phyloP scores from a whole-genome alignment of 1,140 invertebrate species.

The Hyposmocoma kahamanoa region DNA sequence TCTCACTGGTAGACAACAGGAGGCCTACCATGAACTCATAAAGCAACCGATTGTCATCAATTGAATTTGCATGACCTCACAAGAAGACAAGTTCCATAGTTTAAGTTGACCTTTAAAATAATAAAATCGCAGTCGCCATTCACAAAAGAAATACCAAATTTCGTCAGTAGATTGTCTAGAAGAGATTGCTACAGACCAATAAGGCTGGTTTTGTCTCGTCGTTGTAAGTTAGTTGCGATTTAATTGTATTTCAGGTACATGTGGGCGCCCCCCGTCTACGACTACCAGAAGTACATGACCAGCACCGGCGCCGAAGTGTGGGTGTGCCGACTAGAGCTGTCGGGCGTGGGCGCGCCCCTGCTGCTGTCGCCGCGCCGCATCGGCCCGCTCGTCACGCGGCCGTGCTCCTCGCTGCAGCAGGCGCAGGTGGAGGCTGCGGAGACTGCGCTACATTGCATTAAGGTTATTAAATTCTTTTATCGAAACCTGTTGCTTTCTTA shows the following conservation, averaged over 20 bases:
- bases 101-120: no score
- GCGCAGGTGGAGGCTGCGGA: conserved; percentile 50
- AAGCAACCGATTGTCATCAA: no score
- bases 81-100: no score
- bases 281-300: conserved; percentile 39
- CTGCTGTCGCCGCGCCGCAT: conserved; percentile 22
- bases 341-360: conserved; percentile 34
- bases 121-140: no score
- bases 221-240: no score
- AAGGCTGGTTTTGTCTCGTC: no score
- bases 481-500: not conserved
- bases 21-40: no score
- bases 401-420: conserved; percentile 36
- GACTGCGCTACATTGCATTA: conserved; percentile 37
- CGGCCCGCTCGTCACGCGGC: conserved; percentile 36
- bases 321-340: conserved; percentile 39
- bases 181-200: no score
- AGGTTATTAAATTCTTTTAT: conserved; percentile 25
- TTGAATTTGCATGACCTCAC: no score
- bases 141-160: no score
- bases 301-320: conserved; percentile 33
- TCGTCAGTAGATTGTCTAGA: no score
- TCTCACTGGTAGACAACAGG: no score
- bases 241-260: conserved; percentile 53
- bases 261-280: conserved; percentile 43